Evolutionary conservation across 2,113 vertebrate species (phyloP).

Genomic region (Apteryx owenii): DNA sequence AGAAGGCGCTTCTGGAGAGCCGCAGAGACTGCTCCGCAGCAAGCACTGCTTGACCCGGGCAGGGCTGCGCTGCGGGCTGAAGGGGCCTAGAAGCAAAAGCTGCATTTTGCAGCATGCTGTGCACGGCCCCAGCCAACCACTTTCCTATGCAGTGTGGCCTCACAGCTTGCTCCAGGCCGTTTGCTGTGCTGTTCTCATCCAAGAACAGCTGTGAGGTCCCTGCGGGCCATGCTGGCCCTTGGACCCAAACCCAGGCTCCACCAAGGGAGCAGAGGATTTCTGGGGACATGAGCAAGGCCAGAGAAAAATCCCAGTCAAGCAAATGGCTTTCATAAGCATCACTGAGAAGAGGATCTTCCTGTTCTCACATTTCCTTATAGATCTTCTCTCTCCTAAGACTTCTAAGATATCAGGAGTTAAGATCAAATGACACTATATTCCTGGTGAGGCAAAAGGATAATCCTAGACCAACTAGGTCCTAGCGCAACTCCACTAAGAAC

Average conservation of each 20-base stretch:
- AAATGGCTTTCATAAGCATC: background rate
- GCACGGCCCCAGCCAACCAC: background rate
- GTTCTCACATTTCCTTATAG: too few species aligned
- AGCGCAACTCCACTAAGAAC: background rate
- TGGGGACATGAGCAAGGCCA: background rate
- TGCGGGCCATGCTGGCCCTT: background rate
- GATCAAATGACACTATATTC: rapidly evolving
- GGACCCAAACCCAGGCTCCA: too few species aligned
- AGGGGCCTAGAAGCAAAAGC: rapidly evolving
- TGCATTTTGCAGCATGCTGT: rapidly evolving
- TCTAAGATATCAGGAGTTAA: background rate
- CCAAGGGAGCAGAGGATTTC: background rate
- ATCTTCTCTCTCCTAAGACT: background rate
- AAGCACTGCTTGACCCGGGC: too few species aligned
- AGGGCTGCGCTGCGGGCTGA: background rate
- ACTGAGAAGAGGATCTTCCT: background rate
- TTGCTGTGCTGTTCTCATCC: background rate
- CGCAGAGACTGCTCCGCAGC: too few species aligned
- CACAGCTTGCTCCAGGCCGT: background rate
- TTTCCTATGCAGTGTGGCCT: background rate
- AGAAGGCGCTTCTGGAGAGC: background rate
- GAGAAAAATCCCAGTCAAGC: background rate
- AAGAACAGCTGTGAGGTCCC: background rate
- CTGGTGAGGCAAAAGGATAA: background rate
- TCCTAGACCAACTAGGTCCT: rapidly evolving